Percentiles rank a stretch among this genome's conserved stretches.
These are phyloP conservation scores for Leptopilina syphax DNA, from an alignment of 2,888 invertebrate species.

Conservation along the genomic window DNA sequence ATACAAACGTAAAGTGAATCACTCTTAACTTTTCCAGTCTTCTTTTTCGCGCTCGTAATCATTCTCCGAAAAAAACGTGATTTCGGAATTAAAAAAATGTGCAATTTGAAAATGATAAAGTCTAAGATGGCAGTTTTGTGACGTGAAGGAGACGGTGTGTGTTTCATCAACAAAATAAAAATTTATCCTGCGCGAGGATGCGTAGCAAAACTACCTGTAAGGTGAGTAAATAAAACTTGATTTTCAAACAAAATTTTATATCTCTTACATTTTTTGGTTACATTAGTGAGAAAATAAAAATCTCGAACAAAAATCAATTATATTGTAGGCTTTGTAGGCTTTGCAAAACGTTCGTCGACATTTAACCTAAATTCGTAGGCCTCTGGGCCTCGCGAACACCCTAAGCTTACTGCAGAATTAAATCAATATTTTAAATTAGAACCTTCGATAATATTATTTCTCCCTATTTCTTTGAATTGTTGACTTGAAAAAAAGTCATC, in stretches of 20 bases:
- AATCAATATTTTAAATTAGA: slow-evolving; percentile 58
- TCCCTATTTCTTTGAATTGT: slow-evolving; percentile 3
- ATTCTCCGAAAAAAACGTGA: slow-evolving; percentile 43
- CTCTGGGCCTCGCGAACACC: slow-evolving; percentile 22
- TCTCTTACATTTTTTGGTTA: neutral
- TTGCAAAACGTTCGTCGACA: slow-evolving; percentile 1
- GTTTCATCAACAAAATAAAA: slow-evolving; percentile 53
- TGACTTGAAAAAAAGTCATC: neutral
- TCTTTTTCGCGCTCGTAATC: neutral
- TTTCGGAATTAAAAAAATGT: slow-evolving; percentile 45
- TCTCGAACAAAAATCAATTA: neutral
- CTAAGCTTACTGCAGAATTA: slow-evolving; percentile 47
- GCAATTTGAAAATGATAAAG: slow-evolving; percentile 33
- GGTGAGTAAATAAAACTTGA: slow-evolving; percentile 55
- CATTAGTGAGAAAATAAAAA: neutral
- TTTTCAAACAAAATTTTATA: neutral
- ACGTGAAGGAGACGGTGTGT: slow-evolving; percentile 54
- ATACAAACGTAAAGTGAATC: slow-evolving; percentile 26
- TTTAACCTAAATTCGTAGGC: slow-evolving; percentile 38
- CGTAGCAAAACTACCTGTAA: slow-evolving; percentile 53
- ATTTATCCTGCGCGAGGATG: slow-evolving; percentile 57
- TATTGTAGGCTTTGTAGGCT: neutral
- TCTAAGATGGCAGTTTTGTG: slow-evolving; percentile 65
- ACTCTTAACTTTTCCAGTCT: slow-evolving; percentile 9
- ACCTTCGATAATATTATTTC: neutral